Evolutionary conservation across 2,113 vertebrate genomes (phyloP).

Genomic region (Burhinus oedicnemus): DNA sequence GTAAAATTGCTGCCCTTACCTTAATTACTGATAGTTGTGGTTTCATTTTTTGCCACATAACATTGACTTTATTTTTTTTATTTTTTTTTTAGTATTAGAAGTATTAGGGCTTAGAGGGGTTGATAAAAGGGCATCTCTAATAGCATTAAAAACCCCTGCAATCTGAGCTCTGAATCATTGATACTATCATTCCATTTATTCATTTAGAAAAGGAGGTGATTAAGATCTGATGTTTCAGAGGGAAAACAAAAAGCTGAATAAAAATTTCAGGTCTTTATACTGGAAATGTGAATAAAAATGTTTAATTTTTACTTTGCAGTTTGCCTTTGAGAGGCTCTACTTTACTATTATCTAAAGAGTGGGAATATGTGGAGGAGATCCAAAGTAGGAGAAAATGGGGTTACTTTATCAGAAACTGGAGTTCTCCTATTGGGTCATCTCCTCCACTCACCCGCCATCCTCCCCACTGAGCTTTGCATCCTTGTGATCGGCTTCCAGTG

Average conservation of each 20-base stretch:
- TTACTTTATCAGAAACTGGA: conserved; percentile 64
- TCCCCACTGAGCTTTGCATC: conserved; percentile 69
- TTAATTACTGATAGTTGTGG: background rate
- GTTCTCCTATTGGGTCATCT: conserved; percentile 69
- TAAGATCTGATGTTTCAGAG: background rate
- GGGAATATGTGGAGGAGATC: conserved; percentile 69
- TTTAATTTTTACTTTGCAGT: conserved; percentile 62
- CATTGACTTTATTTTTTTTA: background rate
- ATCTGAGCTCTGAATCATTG: background rate
- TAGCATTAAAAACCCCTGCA: background rate
- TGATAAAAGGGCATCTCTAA: background rate
- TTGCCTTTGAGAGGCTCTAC: conserved; percentile 65
- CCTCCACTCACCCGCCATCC: conserved; percentile 65
- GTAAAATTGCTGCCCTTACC: background rate
- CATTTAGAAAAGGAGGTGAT: background rate
- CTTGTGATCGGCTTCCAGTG: conserved; percentile 69
- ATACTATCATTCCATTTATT: background rate
- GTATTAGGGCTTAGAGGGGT: background rate
- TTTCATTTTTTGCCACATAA: background rate
- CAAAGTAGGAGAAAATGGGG: conserved; percentile 68
- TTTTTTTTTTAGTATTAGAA: background rate
- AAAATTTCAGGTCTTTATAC: background rate
- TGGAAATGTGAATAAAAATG: background rate
- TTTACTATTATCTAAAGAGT: conserved; percentile 67
- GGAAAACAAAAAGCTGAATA: background rate